These are phyloP conservation scores for Synodontis membranacea DNA, from an alignment of 2,113 vertebrate genomes.

Conservation along the genomic window DNA sequence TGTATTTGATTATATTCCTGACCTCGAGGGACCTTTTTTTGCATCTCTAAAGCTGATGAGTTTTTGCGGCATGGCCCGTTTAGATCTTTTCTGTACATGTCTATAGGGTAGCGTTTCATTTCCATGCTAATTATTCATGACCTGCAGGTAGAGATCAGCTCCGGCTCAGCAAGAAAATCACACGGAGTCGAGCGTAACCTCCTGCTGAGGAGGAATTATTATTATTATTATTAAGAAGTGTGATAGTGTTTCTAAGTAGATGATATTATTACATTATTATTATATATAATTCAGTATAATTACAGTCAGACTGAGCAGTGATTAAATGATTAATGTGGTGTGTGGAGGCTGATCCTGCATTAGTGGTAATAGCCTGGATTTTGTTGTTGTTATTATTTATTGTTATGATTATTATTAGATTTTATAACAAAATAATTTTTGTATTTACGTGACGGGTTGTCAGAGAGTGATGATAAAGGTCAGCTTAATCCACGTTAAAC, in stretches of 20 bases:
- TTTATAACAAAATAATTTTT: background rate
- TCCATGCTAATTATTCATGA: constrained; percentile 21
- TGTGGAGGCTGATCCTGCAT: background rate
- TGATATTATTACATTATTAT: background rate
- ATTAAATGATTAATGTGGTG: constrained; percentile 12
- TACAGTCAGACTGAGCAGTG: background rate
- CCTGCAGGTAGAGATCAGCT: background rate
- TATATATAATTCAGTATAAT: background rate
- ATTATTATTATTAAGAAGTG: background rate
- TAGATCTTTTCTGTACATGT: background rate
- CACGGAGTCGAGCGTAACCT: background rate
- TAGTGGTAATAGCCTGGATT: background rate
- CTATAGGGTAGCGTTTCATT: constrained; percentile 22
- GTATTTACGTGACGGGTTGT: background rate
- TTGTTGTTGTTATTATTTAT: background rate
- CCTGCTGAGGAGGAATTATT: background rate
- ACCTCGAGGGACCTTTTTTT: background rate
- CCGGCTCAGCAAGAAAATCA: background rate
- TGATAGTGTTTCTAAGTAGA: background rate
- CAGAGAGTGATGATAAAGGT: background rate
- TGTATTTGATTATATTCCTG: background rate
- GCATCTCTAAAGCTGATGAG: background rate
- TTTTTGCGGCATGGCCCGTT: background rate
- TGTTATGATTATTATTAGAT: background rate
- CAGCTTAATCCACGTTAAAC: no score